Evolutionary conservation across 2,113 vertebrate genomes (phyloP), one percentile per base, ranked within the genome.

Genomic region (Scalopus aquaticus): DNA sequence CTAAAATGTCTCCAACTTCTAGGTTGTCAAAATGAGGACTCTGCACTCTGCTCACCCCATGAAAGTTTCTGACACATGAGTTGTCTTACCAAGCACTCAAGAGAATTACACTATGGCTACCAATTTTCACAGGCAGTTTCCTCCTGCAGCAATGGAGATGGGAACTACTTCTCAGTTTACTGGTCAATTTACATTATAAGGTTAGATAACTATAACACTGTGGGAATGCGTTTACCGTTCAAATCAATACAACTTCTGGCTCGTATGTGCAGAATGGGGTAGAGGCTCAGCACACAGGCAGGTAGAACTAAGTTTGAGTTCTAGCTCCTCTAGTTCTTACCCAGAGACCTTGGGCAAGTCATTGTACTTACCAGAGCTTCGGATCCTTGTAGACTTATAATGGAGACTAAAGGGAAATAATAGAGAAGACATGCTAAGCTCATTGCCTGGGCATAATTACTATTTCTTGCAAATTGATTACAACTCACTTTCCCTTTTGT

Each of bases 171-270:
- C 44, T 77, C 22, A 62, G 49, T 10, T 80, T 26, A 6, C 54
- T 60, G 70, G 58, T 51, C 32, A 28, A 44, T 37, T 42, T 30
- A 67, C 32, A 88, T 95, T 37, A 78, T 62, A 82, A 92, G 72
- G 17, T 44, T 10, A 49, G 2, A 3, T 64, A 76, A 62, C 49
- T 44, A 9, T 30, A 84, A 91, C 8, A 32, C 17, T 73, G 20
- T 1, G 0, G n/a, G 46, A 54, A 28, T 67, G 26, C 9, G 12
- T 79, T 74, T 84, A 20, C 20, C 2, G 0, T 26, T 74, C 70
- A 42, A 30, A 49, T n/a, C 42, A 86, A 20, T 37, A 26, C 19
- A n/a, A 67, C 5, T 56, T 93, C 54, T 73, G 1, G 16, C 4
- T 26, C n/a, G 4, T 11, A 2, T 2, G 16, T 9, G 26, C 20